Base-by-base conservation (phyloP, 2,797 vertebrate species). In the Pempheris klunzingeri region DNA sequence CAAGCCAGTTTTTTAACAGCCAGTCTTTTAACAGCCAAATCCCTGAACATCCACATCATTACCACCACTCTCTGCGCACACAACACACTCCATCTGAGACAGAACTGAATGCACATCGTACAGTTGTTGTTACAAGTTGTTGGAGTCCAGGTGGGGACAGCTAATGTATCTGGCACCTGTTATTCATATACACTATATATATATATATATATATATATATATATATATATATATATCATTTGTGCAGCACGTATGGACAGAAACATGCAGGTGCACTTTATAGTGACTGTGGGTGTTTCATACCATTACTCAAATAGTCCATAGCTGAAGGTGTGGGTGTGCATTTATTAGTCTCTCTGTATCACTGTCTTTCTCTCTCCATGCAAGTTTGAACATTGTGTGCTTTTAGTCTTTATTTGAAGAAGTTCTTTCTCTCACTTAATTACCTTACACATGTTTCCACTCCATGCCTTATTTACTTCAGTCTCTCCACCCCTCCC, bases 281-380 rank as follows among this genome's bases (percentile, higher is more conserved):
- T 50, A 64, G 58, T 46, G 41, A 5, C 61, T 76, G 85, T 92
- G 71, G 82, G 82, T 79, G 87, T 83, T 80, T 60, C 46, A 54
- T 58, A 38, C 44, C 24, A n/a, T 71, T 49, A 32, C 52, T 81
- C 61, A 57, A 61, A 76, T 22, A 50, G 55, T 38, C 50, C 54
- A 22, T 47, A 57, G 58, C 78, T 72, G 47, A 84, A 77, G 43
- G 50, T 87, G 92, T 86, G 80, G 82, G 89, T 71, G 86, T 83
- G 68, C 50, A 84, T 81, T 88, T 78, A 72, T 91, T 78, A 87
- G 59, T 50, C 39, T 69, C 5, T 69, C 20, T 26, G 17, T 5
- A 5, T 49, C 47, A 44, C 26, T 28, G 15, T 20, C 24, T 18
- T 22, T 58, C 17, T 36, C 60, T 61, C 55, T 49, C 38, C 12